Conservation (phyloP, 1,140 invertebrate genomes). For the Triops longicaudatus region DNA sequence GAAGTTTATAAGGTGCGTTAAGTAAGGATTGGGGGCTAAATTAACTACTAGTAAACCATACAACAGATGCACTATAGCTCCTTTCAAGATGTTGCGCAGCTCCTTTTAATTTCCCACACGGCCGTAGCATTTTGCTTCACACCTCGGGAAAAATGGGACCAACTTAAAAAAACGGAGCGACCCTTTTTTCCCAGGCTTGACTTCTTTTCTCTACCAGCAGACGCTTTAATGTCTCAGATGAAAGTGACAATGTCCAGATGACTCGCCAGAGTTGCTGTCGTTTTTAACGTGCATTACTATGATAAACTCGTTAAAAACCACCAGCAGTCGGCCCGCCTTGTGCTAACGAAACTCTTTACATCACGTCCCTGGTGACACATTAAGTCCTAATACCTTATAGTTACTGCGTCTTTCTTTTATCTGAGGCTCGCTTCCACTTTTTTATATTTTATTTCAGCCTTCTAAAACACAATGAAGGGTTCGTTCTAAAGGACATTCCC, state of each 20-base stretch:
- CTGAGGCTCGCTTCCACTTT: background rate
- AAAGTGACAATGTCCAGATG: slow-evolving; percentile 10
- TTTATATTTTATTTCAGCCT: background rate
- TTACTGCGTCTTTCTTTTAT: background rate
- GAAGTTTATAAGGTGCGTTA: too few species aligned
- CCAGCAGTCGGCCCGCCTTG: background rate
- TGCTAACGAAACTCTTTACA: background rate
- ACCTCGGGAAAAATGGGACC: background rate
- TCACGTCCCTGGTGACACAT: background rate
- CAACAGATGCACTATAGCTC: background rate
- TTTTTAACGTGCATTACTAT: background rate
- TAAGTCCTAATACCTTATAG: background rate
- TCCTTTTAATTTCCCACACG: background rate
- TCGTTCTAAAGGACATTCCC: background rate
- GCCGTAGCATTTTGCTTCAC: background rate
- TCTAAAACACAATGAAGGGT: background rate
- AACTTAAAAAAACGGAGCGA: background rate
- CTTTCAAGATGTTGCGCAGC: background rate
- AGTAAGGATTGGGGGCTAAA: too few species aligned
- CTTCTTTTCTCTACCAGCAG: background rate
- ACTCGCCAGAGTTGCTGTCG: background rate
- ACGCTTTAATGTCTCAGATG: background rate
- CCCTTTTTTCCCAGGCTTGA: background rate
- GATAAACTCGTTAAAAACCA: background rate
- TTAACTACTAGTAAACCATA: background rate